phyloP scores from a whole-genome alignment of 2,797 vertebrate species.

The Peromyscus eremicus region DNA sequence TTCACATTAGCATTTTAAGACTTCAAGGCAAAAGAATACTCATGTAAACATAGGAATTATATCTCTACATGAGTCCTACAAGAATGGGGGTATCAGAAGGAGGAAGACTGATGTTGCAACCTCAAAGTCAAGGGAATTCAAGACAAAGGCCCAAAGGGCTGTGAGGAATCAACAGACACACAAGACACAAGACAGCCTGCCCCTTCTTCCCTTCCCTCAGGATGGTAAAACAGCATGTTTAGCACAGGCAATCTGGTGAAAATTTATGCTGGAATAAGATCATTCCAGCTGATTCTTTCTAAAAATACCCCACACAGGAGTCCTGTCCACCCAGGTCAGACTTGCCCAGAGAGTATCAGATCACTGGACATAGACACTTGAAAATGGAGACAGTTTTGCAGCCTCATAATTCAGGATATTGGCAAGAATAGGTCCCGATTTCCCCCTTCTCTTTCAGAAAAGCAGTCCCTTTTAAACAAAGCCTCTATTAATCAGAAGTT shows the following conservation, averaged over 20 bases:
- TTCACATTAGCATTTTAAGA: constrained; percentile 76
- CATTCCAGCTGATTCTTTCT: constrained; percentile 29
- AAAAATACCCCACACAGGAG: neutral
- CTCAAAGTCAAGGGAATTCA: constrained; percentile 72
- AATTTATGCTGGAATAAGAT: neutral
- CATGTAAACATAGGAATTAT: constrained; percentile 39
- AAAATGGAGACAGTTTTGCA: neutral
- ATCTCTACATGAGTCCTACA: constrained; percentile 37
- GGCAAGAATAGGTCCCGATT: neutral
- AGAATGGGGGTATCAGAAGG: constrained; percentile 47
- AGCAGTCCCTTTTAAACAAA: constrained; percentile 72
- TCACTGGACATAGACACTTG: neutral
- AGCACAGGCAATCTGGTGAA: neutral
- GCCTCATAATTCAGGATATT: constrained; percentile 43
- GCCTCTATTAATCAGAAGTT: constrained; percentile 80
- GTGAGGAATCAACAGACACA: constrained; percentile 3
- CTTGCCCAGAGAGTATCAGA: constrained; percentile 3
- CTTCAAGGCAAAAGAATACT: constrained; percentile 77
- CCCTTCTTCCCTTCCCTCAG: neutral
- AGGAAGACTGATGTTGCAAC: constrained; percentile 61
- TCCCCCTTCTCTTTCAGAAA: constrained; percentile 55
- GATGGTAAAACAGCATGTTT: constrained; percentile 32
- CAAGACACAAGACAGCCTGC: constrained; percentile 34
- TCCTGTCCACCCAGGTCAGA: neutral
- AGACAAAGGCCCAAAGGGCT: constrained; percentile 59